Percentiles rank a stretch among this genome's conserved stretches.
Conservation (phyloP, 2,797 vertebrate genomes). For the Cynodonichthys magdalenae region DNA sequence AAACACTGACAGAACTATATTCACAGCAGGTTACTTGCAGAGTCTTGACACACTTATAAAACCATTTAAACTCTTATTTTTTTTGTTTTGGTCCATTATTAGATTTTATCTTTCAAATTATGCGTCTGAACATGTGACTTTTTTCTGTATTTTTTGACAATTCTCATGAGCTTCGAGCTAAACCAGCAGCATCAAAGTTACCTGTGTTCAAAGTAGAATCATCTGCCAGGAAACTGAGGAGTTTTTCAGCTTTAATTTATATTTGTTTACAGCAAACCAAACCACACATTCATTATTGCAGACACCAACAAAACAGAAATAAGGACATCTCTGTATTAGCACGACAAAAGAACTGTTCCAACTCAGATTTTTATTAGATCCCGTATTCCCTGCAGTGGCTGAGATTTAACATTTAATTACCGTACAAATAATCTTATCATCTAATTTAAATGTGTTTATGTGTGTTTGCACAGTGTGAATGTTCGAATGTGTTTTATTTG, state of each 20-base stretch:
- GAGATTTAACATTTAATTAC: constrained; percentile 1
- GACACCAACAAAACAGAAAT: not conserved
- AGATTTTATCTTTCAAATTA: constrained; percentile 36
- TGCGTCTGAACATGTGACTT: constrained; percentile 33
- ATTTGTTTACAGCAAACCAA: constrained; percentile 34
- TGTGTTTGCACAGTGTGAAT: not conserved
- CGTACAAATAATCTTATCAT: too few species aligned
- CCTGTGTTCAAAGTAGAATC: constrained; percentile 48
- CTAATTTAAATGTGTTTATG: constrained; percentile 22
- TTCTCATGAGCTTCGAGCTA: constrained; percentile 37
- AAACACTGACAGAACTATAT: not conserved
- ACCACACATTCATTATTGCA: constrained; percentile 11
- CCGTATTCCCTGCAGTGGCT: constrained; percentile 1
- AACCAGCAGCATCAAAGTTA: constrained; percentile 57
- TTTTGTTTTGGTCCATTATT: constrained; percentile 10
- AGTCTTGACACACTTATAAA: not conserved
- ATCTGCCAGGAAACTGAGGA: constrained; percentile 46
- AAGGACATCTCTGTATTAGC: not conserved
- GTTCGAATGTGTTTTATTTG: constrained; percentile 45
- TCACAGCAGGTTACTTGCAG: constrained; percentile 6
- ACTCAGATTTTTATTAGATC: not conserved
- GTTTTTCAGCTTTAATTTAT: constrained; percentile 19
- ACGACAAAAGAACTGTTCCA: not conserved
- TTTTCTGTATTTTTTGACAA: constrained; percentile 42
- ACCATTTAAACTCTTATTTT: not conserved